phyloP scores from a whole-genome alignment of 2,888 invertebrate species.

The Minunthozetes semirufus region DNA sequence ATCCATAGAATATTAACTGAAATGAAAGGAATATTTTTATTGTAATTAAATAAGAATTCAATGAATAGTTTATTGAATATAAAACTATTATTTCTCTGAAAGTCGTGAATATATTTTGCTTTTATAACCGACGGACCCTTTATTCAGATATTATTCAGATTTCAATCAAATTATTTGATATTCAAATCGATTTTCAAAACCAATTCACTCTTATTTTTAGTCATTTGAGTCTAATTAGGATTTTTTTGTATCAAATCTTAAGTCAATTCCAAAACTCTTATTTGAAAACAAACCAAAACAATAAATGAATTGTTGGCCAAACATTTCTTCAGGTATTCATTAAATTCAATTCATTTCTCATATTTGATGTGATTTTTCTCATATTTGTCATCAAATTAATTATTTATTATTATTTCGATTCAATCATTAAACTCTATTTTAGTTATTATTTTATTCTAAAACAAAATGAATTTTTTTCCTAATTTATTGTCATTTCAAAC shows the following conservation, averaged over 20 bases:
- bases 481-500: background rate
- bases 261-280: too few species aligned
- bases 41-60: too few species aligned
- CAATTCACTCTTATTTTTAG: too few species aligned
- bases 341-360: background rate
- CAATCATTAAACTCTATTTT: background rate
- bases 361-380: background rate
- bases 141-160: background rate
- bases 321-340: background rate
- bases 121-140: background rate
- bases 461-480: background rate
- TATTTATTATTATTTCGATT: background rate
- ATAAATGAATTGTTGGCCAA: background rate
- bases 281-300: background rate
- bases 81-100: background rate
- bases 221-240: too few species aligned
- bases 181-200: background rate
- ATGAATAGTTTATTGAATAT: too few species aligned
- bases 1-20: too few species aligned
- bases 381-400: background rate
- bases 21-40: too few species aligned
- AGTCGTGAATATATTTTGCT: constrained; percentile 1
- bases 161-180: background rate
- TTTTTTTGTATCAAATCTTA: too few species aligned
- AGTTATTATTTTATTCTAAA: background rate